phyloP scores from a whole-genome alignment of 2,113 vertebrate genomes.

The Tetrax tetrax region DNA sequence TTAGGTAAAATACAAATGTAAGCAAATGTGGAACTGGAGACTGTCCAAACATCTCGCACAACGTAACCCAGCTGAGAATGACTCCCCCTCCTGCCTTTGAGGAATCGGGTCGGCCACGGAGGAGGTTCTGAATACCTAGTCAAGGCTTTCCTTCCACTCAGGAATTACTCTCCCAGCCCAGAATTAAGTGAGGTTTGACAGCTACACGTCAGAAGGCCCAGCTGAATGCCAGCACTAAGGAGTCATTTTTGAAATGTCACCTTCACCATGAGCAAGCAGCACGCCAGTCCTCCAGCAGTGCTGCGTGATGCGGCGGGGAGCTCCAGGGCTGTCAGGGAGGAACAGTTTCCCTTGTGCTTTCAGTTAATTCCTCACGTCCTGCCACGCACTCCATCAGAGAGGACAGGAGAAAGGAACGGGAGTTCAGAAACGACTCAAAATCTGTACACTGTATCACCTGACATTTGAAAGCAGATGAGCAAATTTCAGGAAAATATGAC shows the following conservation, averaged over 20 bases:
- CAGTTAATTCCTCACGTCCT: neutral
- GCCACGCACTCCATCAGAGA: neutral
- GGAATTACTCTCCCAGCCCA: neutral
- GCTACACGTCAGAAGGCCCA: neutral
- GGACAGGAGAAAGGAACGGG: neutral
- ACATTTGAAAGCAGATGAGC: neutral
- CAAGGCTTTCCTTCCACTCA: neutral
- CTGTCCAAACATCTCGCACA: neutral
- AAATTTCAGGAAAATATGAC: neutral
- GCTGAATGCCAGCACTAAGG: neutral
- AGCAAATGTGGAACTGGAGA: neutral
- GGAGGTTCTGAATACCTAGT: neutral
- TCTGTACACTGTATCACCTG: neutral
- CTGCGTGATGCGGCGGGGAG: rapidly evolving
- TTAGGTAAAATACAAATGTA: neutral
- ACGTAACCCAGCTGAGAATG: neutral
- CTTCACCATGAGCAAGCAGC: neutral
- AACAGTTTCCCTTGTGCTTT: neutral
- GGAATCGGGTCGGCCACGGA: neutral
- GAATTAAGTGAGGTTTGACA: neutral
- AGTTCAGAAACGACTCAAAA: neutral
- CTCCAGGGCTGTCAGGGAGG: neutral
- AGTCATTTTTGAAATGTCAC: neutral
- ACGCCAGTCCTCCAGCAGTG: neutral
- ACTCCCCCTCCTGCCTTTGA: rapidly evolving